These are phyloP conservation scores for Tympanuchus pallidicinctus DNA, from an alignment of 2,113 vertebrate genomes.

Conservation along the genomic window DNA sequence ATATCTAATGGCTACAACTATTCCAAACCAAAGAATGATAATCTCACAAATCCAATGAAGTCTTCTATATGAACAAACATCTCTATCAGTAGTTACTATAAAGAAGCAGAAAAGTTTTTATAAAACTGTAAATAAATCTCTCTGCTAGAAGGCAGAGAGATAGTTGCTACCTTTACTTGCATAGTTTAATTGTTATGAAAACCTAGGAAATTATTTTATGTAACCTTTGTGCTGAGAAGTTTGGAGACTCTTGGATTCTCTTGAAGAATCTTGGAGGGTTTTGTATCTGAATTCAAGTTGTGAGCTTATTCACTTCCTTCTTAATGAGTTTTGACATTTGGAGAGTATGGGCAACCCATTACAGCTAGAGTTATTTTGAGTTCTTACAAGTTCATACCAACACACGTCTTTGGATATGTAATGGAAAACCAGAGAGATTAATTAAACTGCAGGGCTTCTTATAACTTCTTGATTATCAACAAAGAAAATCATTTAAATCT, in stretches of 20 bases:
- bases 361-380: neutral
- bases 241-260: neutral
- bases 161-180: neutral
- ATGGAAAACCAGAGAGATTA: neutral
- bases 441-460: neutral
- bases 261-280: neutral
- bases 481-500: conserved; percentile 4
- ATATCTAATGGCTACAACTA: neutral
- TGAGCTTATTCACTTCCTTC: neutral
- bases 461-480: neutral
- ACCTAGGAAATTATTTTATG: neutral
- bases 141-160: neutral
- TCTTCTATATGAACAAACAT: neutral
- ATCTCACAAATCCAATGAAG: neutral
- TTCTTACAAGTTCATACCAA: neutral
- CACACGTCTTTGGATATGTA: neutral
- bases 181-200: neutral
- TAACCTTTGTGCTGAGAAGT: neutral
- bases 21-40: neutral
- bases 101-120: neutral
- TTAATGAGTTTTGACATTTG: neutral
- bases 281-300: neutral
- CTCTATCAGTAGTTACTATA: neutral
- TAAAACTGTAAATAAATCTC: neutral
- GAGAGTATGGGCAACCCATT: neutral